Evolutionary conservation across 2,113 vertebrate species (phyloP), one percentile per base, ranked within the genome.

Genomic region (Xiphophorus couchianus): DNA sequence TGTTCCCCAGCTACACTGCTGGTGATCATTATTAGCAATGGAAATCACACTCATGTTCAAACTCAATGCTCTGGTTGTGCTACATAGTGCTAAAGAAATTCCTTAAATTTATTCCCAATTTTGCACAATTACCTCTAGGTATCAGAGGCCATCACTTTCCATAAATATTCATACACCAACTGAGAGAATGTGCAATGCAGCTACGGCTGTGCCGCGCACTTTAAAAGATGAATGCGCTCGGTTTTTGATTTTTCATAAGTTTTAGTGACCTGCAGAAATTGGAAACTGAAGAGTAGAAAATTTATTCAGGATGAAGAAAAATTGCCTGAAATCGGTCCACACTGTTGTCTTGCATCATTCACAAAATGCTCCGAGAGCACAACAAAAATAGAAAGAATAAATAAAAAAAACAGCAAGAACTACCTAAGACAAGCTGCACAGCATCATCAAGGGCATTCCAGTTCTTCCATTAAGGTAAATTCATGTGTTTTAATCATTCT

Each of bases 101-200:
- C 10, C 31, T 60, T 67, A 28, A 60, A 80, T 60, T 33, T 35
- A 14, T 27, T 77, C 61, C 64, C 63, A 22, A 51, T n/a, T 17
- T 58, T 60, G 25, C 25, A 4, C n/a, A 62, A 73, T 72, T 62
- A 83, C 69, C 64, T 3, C 25, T n/a, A 58, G 44, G 30, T 29
- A 71, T 28, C 42, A 73, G 74, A 48, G 71, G 35, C n/a, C 54
- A 62, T 48, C 25, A 28, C 3, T 64, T 77, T 72, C 77, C 69
- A 69, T 80, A 48, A 74, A 63, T 75, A 54, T 29, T 48, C 19
- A 58, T 74, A 54, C 27, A 67, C 42, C 25, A 35, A n/a, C 51
- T 42, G 44, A 77, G 61, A 73, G 42, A 28, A 28, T 71, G 63
- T 62, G 63, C 9, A 3, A 54, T 17, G n/a, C 12, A 62, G 44